Conservation (phyloP, 2,797 vertebrate genomes). For the Synanceia verrucosa region DNA sequence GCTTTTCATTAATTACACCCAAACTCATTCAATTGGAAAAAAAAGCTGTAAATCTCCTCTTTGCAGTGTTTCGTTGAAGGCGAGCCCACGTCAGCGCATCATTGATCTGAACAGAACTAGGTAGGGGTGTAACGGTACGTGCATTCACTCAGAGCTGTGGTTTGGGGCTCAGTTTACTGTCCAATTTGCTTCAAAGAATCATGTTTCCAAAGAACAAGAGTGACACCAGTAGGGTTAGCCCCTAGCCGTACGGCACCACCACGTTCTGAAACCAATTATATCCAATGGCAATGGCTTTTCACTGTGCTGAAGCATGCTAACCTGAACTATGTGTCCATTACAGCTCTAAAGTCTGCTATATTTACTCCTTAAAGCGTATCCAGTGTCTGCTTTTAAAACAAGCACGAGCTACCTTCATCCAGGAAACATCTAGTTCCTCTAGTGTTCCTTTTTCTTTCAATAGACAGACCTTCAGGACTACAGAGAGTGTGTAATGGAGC, state of each 20-base stretch:
- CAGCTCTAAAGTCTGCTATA: background rate
- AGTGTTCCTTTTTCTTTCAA: background rate
- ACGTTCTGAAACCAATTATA: no score
- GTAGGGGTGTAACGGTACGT: slow-evolving; percentile 54
- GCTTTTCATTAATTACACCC: slow-evolving; percentile 26
- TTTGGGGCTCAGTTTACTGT: background rate
- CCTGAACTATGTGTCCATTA: background rate
- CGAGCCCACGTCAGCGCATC: slow-evolving; percentile 59
- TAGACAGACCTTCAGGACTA: background rate
- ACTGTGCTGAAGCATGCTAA: no score
- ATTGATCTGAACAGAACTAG: slow-evolving; percentile 49
- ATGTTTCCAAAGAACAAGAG: background rate
- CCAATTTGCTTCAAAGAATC: background rate
- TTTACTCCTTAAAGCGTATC: background rate
- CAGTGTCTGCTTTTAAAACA: background rate
- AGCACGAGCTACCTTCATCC: background rate
- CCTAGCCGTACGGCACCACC: no score
- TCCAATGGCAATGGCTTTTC: no score
- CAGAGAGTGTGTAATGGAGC: background rate
- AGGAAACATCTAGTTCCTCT: background rate
- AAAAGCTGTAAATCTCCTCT: slow-evolving; percentile 27
- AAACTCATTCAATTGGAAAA: slow-evolving; percentile 28
- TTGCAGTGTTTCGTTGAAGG: slow-evolving; percentile 37
- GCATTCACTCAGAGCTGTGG: background rate
- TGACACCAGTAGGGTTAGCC: no score